Percentiles rank a stretch among this genome's conserved stretches.
Conservation (phyloP, 2,797 vertebrate genomes). For the Cephalopachus bancanus region DNA sequence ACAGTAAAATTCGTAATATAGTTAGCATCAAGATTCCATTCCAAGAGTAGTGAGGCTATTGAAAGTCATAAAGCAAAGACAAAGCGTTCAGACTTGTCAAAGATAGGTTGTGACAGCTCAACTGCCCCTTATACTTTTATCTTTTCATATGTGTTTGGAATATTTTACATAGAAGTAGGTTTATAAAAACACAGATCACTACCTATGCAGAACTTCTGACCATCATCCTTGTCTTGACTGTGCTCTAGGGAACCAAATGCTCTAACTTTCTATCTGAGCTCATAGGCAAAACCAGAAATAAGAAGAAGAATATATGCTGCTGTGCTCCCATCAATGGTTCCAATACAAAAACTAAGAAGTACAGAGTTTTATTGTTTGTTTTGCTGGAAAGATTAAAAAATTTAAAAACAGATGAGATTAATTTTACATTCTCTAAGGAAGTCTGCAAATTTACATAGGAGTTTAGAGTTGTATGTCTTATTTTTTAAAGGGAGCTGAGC, state of each 20-base stretch:
- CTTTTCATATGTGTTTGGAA: neutral
- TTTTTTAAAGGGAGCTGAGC: too few relatives aligned
- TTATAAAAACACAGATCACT: neutral
- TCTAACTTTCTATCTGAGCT: neutral
- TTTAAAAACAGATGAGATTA: too few relatives aligned
- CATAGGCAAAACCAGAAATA: neutral
- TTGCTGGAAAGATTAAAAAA: too few relatives aligned
- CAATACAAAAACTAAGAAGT: too few relatives aligned
- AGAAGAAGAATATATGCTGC: neutral
- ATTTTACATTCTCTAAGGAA: too few relatives aligned
- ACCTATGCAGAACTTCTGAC: neutral
- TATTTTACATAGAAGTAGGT: slow-evolving; percentile 8
- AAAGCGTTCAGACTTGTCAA: neutral
- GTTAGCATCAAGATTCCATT: neutral
- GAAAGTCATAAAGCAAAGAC: neutral
- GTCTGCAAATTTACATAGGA: too few relatives aligned
- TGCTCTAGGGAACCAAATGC: neutral
- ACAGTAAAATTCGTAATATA: neutral
- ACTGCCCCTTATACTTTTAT: neutral
- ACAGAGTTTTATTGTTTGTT: too few relatives aligned
- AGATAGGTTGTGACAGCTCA: neutral
- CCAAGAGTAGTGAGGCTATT: neutral
- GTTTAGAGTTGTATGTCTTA: too few relatives aligned
- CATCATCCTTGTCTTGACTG: neutral
- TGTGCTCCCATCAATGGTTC: too few relatives aligned